Conservation (phyloP, 2,888 invertebrate genomes). For the Drosophila anomelani region DNA sequence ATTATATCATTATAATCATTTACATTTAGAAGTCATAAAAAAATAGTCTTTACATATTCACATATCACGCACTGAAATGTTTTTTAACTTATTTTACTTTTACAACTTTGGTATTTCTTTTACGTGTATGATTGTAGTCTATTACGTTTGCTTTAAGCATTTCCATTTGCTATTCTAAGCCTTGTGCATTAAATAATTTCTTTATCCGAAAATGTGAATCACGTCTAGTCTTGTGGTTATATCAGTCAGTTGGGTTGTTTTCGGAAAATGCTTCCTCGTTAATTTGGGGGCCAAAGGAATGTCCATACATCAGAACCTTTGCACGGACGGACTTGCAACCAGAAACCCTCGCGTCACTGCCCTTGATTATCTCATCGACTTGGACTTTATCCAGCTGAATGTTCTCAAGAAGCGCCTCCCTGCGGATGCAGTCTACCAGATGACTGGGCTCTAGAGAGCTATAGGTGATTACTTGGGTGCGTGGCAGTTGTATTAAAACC, state of each 20-base stretch:
- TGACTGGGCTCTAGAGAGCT: conserved; percentile 63
- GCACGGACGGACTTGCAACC: conserved; percentile 82
- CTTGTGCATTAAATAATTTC: background rate
- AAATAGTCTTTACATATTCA: background rate
- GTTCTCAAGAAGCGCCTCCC: conserved; percentile 62
- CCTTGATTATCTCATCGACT: conserved; percentile 68
- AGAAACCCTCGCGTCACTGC: conserved; percentile 65
- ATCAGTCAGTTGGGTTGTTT: background rate
- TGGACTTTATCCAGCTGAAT: conserved; percentile 56
- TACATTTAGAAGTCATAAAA: too few relatives aligned
- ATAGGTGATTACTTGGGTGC: conserved; percentile 71
- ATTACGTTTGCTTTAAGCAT: conserved; percentile 1
- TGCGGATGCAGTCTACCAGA: conserved; percentile 73
- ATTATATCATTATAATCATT: too few relatives aligned
- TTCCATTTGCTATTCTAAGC: background rate
- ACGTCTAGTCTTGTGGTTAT: background rate
- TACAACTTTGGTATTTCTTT: background rate
- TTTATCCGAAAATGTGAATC: background rate
- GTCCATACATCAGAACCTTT: conserved; percentile 75
- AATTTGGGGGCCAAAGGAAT: conserved; percentile 69
- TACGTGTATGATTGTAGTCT: background rate
- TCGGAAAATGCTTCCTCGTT: background rate
- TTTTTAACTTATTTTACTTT: background rate
- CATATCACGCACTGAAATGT: background rate
- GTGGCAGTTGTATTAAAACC: conserved; percentile 45